Conservation (phyloP, 2,888 invertebrate genomes). For the Desoria tigrina region DNA sequence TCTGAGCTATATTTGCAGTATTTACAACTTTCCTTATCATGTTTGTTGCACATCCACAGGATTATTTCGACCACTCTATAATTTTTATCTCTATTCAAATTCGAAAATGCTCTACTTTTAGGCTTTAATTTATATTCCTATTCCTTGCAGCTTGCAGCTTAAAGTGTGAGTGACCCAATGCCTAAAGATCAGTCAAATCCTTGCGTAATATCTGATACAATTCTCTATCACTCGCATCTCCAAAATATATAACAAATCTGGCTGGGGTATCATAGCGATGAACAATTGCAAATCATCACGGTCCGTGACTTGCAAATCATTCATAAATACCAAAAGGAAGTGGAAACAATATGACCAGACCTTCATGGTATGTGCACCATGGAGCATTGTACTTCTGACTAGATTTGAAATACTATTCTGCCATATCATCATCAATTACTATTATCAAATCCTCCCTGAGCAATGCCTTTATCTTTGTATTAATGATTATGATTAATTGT, state of each 20-base stretch:
- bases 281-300: constrained; percentile 23
- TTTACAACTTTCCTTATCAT: constrained; percentile 1
- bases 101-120: no score
- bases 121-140: no score
- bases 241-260: no score
- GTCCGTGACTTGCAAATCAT: constrained; percentile 22
- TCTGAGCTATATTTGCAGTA: neutral
- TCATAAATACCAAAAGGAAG: constrained; percentile 2
- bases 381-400: neutral
- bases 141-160: no score
- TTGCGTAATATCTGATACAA: no score
- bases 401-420: constrained; percentile 1
- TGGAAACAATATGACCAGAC: constrained; percentile 16
- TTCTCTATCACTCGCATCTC: no score
- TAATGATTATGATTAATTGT: constrained; percentile 26
- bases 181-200: no score
- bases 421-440: constrained; percentile 12
- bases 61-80: no score
- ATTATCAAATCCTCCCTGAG: constrained; percentile 6
- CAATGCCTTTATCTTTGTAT: constrained; percentile 10
- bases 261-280: no score
- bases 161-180: no score
- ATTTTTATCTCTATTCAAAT: no score
- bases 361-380: neutral
- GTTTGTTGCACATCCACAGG: neutral